Evolutionary conservation across 2,888 invertebrate species (phyloP), one percentile per base, ranked within the genome.

Genomic region (Xanthia togata): DNA sequence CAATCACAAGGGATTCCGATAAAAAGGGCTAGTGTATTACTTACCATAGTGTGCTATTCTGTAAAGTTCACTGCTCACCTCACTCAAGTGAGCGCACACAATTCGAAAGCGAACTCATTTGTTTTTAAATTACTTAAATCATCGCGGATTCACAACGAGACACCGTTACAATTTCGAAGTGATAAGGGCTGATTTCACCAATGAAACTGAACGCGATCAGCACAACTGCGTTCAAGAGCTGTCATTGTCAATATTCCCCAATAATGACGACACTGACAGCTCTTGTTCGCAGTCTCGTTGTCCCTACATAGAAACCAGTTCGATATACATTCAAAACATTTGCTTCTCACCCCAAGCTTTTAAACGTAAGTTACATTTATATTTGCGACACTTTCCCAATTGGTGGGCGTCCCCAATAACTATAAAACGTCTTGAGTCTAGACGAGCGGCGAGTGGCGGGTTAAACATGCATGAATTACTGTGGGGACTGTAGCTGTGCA

Each of bases 391-490:
- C 84, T 84, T 80, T 35, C 38, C 64, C 71, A 85, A 85, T 85
- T 81, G 85, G 64, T 75, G 60, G 68, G 57, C 62, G 76, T 75
- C 72, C 67, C 85, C 87, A 76, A 87, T 84, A 87, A 82, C 85
- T 76, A 77, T 87, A 87, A 86, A 84, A 81, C 72, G 75, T 77
- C 83, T 83, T 77, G 44, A 70, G 88, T 85, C 84, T 87, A 85
- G 85, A 83, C 88, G 82, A 79, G 71, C 60, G 73, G 65, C 81
- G 41, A 81, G 69, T 53, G 55, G 17, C 5, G 71, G 57, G 71
- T 84, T 82, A 85, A 86, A 84, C 74, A 86, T 84, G 83, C 78
- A 81, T 84, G 84, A 85, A 83, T 77, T 70, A 81, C 85, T 77
- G 73, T 62, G 69, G 82, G 81, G 82, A 84, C 82, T 50, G 55